Evolutionary conservation across 1,140 invertebrate genomes (phyloP).

Genomic region (Amyelois transitella): DNA sequence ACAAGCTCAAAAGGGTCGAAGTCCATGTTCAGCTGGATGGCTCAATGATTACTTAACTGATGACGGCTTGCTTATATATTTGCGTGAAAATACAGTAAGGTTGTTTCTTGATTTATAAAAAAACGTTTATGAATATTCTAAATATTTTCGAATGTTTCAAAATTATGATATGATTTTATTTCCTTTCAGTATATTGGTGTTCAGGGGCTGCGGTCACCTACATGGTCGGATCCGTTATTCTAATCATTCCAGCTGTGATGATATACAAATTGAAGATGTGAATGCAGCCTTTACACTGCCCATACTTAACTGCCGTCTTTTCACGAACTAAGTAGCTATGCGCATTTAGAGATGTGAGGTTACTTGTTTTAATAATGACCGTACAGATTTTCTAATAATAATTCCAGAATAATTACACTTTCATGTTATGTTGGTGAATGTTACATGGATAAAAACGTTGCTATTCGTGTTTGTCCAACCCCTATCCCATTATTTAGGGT

Average conservation of each 20-base stretch:
- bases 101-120: background rate
- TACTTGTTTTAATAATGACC: no score
- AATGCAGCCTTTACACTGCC: constrained; percentile 25
- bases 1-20: no score
- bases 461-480: no score
- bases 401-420: no score
- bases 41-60: background rate
- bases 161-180: constrained; percentile 4
- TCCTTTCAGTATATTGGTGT: constrained; percentile 85
- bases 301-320: constrained; percentile 8
- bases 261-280: constrained; percentile 66
- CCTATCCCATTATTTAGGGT: no score
- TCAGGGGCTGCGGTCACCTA: constrained; percentile 85
- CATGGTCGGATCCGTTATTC: constrained; percentile 79
- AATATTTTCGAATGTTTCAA: background rate
- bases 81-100: background rate
- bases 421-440: no score
- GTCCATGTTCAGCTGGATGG: background rate
- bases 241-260: constrained; percentile 81
- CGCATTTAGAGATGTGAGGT: no score
- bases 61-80: background rate
- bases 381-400: no score
- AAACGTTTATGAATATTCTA: background rate
- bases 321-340: background rate
- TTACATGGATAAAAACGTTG: no score